phyloP scores from a whole-genome alignment of 2,797 vertebrate genomes.

The Nannoperca australis region DNA sequence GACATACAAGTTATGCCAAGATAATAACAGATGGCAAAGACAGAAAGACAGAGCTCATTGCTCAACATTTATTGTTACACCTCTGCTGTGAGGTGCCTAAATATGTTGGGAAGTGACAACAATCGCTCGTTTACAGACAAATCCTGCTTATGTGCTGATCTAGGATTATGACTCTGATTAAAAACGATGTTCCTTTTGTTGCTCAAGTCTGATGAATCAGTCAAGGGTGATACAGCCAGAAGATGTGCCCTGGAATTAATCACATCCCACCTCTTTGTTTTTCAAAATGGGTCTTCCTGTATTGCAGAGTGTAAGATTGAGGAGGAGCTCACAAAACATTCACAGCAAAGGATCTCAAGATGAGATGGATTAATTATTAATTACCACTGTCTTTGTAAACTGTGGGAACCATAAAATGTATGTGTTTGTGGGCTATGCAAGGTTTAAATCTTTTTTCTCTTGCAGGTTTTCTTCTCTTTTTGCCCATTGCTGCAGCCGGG shows the following conservation, averaged over 20 bases:
- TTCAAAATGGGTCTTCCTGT: slow-evolving; percentile 30
- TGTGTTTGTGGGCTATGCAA: slow-evolving; percentile 32
- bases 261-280: slow-evolving; percentile 56
- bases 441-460: slow-evolving; percentile 41
- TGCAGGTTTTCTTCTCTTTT: slow-evolving; percentile 41
- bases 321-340: slow-evolving; percentile 52
- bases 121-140: slow-evolving; percentile 55
- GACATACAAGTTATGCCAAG: not conserved
- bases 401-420: slow-evolving; percentile 38
- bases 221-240: slow-evolving; percentile 51
- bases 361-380: slow-evolving; percentile 68
- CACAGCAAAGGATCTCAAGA: slow-evolving; percentile 38
- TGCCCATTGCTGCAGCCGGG: slow-evolving; percentile 50
- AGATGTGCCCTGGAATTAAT: slow-evolving; percentile 67
- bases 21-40: slow-evolving; percentile 11
- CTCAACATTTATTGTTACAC: slow-evolving; percentile 32
- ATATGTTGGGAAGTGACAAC: slow-evolving; percentile 51
- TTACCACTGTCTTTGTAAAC: slow-evolving; percentile 38
- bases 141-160: slow-evolving; percentile 58
- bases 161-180: slow-evolving; percentile 68
- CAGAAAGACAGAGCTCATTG: slow-evolving; percentile 19
- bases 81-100: slow-evolving; percentile 34
- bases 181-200: slow-evolving; percentile 46
- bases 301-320: slow-evolving; percentile 17
- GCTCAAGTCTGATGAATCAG: slow-evolving; percentile 61